These are phyloP conservation scores for Drosophila pectinifera DNA, from an alignment of 1,140 invertebrate genomes.

Conservation along the genomic window DNA sequence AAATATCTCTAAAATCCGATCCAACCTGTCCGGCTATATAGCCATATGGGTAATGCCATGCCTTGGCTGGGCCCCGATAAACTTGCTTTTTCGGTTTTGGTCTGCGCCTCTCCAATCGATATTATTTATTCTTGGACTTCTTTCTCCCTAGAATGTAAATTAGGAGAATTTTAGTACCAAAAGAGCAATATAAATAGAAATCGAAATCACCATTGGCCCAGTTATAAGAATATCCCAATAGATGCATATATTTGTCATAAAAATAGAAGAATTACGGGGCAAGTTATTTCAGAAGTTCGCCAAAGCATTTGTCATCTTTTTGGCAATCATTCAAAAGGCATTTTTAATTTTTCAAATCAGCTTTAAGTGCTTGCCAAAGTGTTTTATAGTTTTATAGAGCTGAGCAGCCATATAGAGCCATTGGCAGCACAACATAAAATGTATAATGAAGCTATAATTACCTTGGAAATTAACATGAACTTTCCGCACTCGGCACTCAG, in stretches of 20 bases:
- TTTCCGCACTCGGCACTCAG: constrained; percentile 50
- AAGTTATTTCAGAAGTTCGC: constrained; percentile 25
- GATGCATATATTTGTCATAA: constrained; percentile 43
- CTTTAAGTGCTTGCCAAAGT: constrained; percentile 45
- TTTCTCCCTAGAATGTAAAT: constrained; percentile 37
- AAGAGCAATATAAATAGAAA: too few relatives aligned
- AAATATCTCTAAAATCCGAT: constrained; percentile 14
- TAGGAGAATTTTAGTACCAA: constrained; percentile 33
- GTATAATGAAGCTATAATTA: constrained; percentile 71
- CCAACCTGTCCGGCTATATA: constrained; percentile 41
- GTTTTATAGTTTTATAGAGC: constrained; percentile 33
- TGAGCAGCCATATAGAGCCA: constrained; percentile 11
- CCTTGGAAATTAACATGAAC: constrained; percentile 70
- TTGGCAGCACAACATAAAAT: constrained; percentile 39
- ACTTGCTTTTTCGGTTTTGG: constrained; percentile 64
- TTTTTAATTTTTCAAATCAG: constrained; percentile 42
- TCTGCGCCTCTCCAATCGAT: constrained; percentile 31
- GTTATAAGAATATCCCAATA: constrained; percentile 47
- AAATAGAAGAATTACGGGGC: constrained; percentile 38
- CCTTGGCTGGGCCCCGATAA: constrained; percentile 52
- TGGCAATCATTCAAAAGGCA: constrained; percentile 59
- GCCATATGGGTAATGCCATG: constrained; percentile 71
- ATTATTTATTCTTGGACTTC: constrained; percentile 51
- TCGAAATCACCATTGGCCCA: constrained; percentile 68
- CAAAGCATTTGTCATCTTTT: constrained; percentile 15